A percentile compares a stretch with the other conserved stretches of the same genome.
These are phyloP conservation scores for Ispidina lecontei DNA, from an alignment of 2,797 vertebrate species.

Conservation along the genomic window DNA sequence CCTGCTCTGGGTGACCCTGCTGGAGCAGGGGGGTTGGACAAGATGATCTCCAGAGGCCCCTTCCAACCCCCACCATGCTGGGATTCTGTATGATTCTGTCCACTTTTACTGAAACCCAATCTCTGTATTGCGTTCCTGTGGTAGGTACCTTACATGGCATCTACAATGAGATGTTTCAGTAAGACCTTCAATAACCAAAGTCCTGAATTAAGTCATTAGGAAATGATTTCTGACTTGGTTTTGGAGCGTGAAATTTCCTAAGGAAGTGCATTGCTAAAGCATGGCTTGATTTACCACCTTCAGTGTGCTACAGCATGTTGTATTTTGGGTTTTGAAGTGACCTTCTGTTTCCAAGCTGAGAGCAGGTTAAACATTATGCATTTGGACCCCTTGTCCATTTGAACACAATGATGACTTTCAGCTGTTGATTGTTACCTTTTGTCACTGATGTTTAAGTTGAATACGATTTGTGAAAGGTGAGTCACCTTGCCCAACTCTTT, in stretches of 20 bases:
- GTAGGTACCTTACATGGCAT: rapidly evolving
- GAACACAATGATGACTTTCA: not conserved
- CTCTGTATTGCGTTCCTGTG: not conserved
- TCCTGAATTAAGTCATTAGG: not conserved
- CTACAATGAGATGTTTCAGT: not conserved
- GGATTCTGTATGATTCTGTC: not conserved
- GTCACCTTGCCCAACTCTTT: not conserved
- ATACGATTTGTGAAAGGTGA: not conserved
- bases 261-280: not conserved
- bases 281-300: not conserved
- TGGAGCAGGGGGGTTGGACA: not conserved
- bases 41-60: not conserved
- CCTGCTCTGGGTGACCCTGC: not conserved
- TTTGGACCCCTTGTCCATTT: not conserved
- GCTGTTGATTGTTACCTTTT: not conserved
- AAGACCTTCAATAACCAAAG: not conserved
- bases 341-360: not conserved
- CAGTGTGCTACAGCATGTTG: not conserved
- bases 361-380: not conserved
- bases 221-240: not conserved
- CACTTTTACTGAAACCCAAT: not conserved
- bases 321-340: not conserved
- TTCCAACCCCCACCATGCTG: not conserved
- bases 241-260: not conserved
- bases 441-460: not conserved